Percentiles rank a stretch among this genome's conserved stretches.
phyloP scores from a whole-genome alignment of 2,888 invertebrate species.

The Emmelina monodactyla region DNA sequence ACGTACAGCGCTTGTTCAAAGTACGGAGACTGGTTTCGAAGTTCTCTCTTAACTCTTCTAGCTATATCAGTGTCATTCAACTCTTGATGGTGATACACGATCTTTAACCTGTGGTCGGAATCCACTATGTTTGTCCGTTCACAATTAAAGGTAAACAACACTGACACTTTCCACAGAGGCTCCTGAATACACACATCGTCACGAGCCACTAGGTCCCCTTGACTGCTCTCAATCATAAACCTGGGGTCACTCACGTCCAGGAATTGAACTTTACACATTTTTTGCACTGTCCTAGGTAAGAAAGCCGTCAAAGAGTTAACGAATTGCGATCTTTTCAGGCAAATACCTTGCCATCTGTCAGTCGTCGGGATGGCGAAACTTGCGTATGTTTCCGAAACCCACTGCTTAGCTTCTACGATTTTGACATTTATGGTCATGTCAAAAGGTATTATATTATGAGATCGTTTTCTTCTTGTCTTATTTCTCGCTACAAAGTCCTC shows the following conservation, averaged over 20 bases:
- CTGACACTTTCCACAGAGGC: slow-evolving; percentile 82
- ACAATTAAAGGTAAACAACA: slow-evolving; percentile 75
- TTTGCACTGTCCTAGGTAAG: slow-evolving; percentile 75
- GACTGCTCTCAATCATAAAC: slow-evolving; percentile 77
- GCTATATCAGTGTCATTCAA: slow-evolving; percentile 84
- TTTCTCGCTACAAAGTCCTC: slow-evolving; percentile 61
- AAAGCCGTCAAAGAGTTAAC: slow-evolving; percentile 82
- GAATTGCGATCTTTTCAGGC: slow-evolving; percentile 79
- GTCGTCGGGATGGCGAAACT: slow-evolving; percentile 87
- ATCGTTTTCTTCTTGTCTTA: slow-evolving; percentile 59
- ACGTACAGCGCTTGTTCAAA: slow-evolving; percentile 91
- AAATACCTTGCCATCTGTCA: slow-evolving; percentile 82
- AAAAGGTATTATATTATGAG: slow-evolving; percentile 45
- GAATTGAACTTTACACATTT: slow-evolving; percentile 78
- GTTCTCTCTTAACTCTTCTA: slow-evolving; percentile 76
- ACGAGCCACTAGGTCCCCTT: slow-evolving; percentile 83
- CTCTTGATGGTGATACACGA: slow-evolving; percentile 85
- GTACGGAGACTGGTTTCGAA: slow-evolving; percentile 84
- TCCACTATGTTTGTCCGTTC: slow-evolving; percentile 72
- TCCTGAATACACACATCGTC: slow-evolving; percentile 81
- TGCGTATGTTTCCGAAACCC: slow-evolving; percentile 87
- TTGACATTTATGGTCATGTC: slow-evolving; percentile 71
- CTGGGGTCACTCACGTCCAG: slow-evolving; percentile 81
- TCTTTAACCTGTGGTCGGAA: slow-evolving; percentile 80
- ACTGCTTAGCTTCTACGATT: slow-evolving; percentile 80